A percentile compares a stretch with the other conserved stretches of the same genome.
Evolutionary conservation across 2,113 vertebrate species (phyloP).

Genomic region (Chaetodon auriga): DNA sequence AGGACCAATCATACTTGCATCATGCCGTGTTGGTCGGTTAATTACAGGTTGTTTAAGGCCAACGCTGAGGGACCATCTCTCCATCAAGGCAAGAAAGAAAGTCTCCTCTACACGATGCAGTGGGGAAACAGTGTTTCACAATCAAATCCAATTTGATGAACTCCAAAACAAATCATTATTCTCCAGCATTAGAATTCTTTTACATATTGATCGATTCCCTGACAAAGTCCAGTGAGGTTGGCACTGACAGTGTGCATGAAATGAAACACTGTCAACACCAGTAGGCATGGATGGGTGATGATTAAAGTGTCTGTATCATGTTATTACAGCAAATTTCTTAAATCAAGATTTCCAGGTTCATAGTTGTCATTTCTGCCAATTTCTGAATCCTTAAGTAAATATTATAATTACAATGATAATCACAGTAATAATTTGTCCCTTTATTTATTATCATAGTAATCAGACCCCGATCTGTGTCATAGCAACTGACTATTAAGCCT

Average conservation of each 20-base stretch:
- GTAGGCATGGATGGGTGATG: neutral
- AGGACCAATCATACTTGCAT: neutral
- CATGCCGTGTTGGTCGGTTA: neutral
- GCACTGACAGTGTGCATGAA: neutral
- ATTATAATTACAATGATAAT: neutral
- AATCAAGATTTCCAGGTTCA: neutral
- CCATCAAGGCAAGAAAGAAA: neutral
- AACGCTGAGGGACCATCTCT: too few species aligned
- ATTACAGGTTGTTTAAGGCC: neutral
- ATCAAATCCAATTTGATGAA: constrained; percentile 13
- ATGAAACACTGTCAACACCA: neutral
- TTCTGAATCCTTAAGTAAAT: constrained; percentile 1
- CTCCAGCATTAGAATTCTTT: neutral
- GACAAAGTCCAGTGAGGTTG: neutral
- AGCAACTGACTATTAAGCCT: constrained; percentile 1
- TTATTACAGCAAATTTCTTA: neutral
- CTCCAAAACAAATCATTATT: neutral
- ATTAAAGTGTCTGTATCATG: neutral
- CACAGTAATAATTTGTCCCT: constrained; percentile 20
- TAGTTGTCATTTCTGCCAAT: neutral
- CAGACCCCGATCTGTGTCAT: neutral
- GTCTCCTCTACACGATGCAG: neutral
- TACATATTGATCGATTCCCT: neutral
- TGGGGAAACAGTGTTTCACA: neutral
- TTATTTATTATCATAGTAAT: neutral